phyloP scores from a whole-genome alignment of 1,140 invertebrate species.

The Idris sp. region DNA sequence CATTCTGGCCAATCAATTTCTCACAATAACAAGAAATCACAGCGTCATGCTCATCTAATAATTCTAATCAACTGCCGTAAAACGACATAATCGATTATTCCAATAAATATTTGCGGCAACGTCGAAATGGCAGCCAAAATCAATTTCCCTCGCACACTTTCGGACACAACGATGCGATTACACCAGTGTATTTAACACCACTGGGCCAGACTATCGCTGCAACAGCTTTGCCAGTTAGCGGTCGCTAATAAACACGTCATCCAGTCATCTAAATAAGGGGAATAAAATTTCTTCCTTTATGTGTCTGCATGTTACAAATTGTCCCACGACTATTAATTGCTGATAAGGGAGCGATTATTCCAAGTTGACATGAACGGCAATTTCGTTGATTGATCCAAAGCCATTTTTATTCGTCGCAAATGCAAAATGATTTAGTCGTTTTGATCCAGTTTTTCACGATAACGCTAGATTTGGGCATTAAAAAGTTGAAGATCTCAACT shows the following conservation, averaged over 20 bases:
- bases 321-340: slow-evolving; percentile 47
- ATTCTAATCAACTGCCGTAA: slow-evolving; percentile 32
- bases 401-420: too few relatives aligned
- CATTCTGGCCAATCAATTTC: slow-evolving; percentile 44
- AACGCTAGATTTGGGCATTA: too few relatives aligned
- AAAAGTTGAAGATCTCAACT: slow-evolving; percentile 7
- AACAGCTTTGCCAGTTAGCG: slow-evolving; percentile 50
- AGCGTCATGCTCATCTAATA: slow-evolving; percentile 41
- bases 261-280: slow-evolving; percentile 33
- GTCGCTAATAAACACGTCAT: slow-evolving; percentile 62
- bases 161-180: slow-evolving; percentile 45
- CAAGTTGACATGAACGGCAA: slow-evolving; percentile 16
- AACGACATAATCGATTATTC: slow-evolving; percentile 50
- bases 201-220: slow-evolving; percentile 37
- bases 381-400: slow-evolving; percentile 27
- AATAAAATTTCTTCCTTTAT: slow-evolving; percentile 45
- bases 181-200: slow-evolving; percentile 36
- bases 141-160: slow-evolving; percentile 51
- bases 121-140: slow-evolving; percentile 49
- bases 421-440: too few relatives aligned
- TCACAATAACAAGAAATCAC: slow-evolving; percentile 34
- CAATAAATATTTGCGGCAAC: slow-evolving; percentile 54
- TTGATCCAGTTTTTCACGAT: too few relatives aligned
- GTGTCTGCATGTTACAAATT: slow-evolving; percentile 38
- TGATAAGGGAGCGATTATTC: slow-evolving; percentile 36